Conservation (phyloP, 2,797 vertebrate species). For the Cottoperca gobio region DNA sequence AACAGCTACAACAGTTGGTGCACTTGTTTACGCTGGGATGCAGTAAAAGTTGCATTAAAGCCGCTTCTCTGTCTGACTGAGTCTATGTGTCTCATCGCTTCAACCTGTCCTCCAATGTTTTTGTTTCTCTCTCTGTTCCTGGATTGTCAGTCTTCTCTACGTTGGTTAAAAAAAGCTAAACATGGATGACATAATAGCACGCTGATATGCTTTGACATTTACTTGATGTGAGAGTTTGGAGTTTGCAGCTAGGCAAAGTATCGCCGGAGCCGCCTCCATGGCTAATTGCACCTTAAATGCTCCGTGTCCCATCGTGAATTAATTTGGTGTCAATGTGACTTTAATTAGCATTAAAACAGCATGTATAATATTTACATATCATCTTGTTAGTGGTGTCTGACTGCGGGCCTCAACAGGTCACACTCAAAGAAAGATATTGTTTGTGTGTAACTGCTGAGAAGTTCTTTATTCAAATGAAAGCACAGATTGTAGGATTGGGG, state of each 20-base stretch:
- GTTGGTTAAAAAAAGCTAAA: slow-evolving; percentile 40
- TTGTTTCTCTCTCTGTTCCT: neutral
- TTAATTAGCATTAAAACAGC: slow-evolving; percentile 74
- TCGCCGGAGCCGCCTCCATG: slow-evolving; percentile 57
- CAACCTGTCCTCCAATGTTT: neutral
- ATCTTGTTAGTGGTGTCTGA: slow-evolving; percentile 36
- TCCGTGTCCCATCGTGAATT: slow-evolving; percentile 70
- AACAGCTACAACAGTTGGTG: slow-evolving; percentile 54
- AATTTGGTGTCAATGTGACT: slow-evolving; percentile 75
- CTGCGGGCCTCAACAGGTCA: slow-evolving; percentile 68
- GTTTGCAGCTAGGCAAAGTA: slow-evolving; percentile 68
- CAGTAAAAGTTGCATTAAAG: slow-evolving; percentile 50
- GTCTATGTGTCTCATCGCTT: slow-evolving; percentile 10
- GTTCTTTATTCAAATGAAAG: slow-evolving; percentile 22
- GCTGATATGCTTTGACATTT: slow-evolving; percentile 79
- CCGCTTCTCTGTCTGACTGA: slow-evolving; percentile 6
- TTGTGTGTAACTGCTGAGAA: neutral
- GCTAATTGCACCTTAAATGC: slow-evolving; percentile 82
- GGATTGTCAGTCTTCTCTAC: neutral
- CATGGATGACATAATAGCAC: slow-evolving; percentile 47
- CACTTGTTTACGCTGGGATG: slow-evolving; percentile 51
- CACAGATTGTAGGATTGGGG: slow-evolving; percentile 1
- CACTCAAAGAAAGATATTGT: slow-evolving; percentile 35
- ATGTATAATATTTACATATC: slow-evolving; percentile 75
- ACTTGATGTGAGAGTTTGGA: slow-evolving; percentile 75